Conservation (phyloP, 1,140 invertebrate species). For the Venustaconcha ellipsiformis region DNA sequence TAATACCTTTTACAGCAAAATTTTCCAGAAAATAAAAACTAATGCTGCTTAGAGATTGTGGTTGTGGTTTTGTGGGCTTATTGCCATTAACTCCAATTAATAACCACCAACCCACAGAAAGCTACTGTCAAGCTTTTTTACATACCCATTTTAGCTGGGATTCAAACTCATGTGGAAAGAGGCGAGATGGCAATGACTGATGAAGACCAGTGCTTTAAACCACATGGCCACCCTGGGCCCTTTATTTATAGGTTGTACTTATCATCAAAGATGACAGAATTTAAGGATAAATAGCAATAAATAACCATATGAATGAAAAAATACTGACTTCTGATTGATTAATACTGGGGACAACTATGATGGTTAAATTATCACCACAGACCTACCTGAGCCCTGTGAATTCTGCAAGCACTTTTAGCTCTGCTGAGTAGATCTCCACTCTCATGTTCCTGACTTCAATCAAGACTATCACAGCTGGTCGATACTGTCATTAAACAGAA, state of each 20-base stretch:
- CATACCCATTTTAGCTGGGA: too few relatives aligned
- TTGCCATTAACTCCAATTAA: neutral
- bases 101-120: too few relatives aligned
- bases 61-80: too few relatives aligned
- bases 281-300: neutral
- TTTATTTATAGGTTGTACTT: neutral
- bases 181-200: too few relatives aligned
- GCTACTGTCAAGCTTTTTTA: too few relatives aligned
- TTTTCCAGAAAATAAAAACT: too few relatives aligned
- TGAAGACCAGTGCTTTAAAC: too few relatives aligned
- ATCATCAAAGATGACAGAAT: neutral
- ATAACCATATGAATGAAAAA: neutral
- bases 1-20: too few relatives aligned
- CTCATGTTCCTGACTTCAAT: constrained; percentile 20
- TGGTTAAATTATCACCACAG: neutral
- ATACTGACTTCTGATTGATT: neutral
- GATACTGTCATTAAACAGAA: constrained; percentile 10
- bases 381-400: constrained; percentile 24
- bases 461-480: constrained; percentile 10
- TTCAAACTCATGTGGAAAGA: too few relatives aligned
- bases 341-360: neutral
- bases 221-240: neutral
- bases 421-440: constrained; percentile 23
- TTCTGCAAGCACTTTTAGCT: constrained; percentile 23
- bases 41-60: too few relatives aligned